phyloP scores from a whole-genome alignment of 2,888 invertebrate genomes.

The Oligia fasciuncula region DNA sequence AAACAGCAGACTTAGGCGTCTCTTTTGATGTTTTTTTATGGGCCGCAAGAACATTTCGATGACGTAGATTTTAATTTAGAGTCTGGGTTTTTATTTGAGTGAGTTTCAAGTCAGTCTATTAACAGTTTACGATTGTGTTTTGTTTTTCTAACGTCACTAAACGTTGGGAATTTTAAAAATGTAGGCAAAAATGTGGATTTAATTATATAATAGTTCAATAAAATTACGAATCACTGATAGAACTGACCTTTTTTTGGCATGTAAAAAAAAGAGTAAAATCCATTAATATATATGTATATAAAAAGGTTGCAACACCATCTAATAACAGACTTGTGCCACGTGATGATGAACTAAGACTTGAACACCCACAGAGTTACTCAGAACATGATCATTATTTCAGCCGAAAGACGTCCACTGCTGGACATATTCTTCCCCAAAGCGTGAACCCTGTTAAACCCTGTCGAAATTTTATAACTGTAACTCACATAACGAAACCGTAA shows the following conservation, averaged over 20 bases:
- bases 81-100: background rate
- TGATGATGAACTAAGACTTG: background rate
- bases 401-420: background rate
- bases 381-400: background rate
- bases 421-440: background rate
- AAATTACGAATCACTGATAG: too few species aligned
- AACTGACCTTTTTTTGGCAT: too few species aligned
- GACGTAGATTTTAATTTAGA: background rate
- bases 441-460: background rate
- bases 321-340: background rate
- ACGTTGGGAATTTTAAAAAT: background rate
- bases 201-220: too few species aligned
- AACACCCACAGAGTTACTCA: background rate
- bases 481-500: constrained; percentile 40
- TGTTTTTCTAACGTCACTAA: background rate
- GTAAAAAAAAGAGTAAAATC: too few species aligned
- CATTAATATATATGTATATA: too few species aligned
- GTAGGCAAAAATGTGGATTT: too few species aligned
- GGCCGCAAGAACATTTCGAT: background rate
- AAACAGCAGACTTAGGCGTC: background rate
- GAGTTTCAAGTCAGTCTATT: background rate
- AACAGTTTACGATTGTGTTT: background rate
- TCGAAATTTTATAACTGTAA: constrained; percentile 6
- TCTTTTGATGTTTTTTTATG: background rate
- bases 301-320: too few species aligned